These are phyloP conservation scores for Bibio marci DNA, from an alignment of 2,888 invertebrate genomes.

Conservation along the genomic window DNA sequence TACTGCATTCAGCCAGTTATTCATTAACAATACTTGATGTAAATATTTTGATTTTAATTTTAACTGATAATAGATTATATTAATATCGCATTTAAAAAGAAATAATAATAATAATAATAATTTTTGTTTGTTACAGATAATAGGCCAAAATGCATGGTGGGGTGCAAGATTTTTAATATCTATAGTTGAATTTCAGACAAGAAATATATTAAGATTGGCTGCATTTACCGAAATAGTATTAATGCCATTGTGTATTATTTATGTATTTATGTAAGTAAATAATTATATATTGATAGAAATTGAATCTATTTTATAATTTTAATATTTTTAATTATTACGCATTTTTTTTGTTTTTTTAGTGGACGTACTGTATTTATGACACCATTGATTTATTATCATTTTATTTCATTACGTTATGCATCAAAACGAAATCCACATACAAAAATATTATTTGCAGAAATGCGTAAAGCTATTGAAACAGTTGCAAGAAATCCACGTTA, in stretches of 20 bases:
- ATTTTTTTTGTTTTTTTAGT: conserved; percentile 35
- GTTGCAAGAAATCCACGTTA: conserved; percentile 48
- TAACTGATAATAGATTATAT: background rate
- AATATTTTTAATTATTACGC: conserved; percentile 3
- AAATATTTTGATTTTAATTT: conserved; percentile 21
- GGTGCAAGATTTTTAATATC: conserved; percentile 71
- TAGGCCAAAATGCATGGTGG: conserved; percentile 88
- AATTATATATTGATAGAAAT: conserved; percentile 3
- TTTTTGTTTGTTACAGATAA: conserved; percentile 38
- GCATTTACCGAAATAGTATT: conserved; percentile 88
- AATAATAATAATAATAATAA: background rate
- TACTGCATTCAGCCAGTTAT: conserved; percentile 86
- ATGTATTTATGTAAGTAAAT: conserved; percentile 72
- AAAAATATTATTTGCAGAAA: conserved; percentile 78
- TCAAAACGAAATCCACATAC: conserved; percentile 94
- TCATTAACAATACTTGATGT: conserved; percentile 79
- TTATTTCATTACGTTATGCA: conserved; percentile 77
- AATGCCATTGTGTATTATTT: conserved; percentile 63
- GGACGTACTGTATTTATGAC: conserved; percentile 80
- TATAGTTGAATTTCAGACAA: conserved; percentile 77
- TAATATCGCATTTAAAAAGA: background rate
- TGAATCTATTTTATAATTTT: conserved; percentile 6
- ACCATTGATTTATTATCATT: conserved; percentile 94
- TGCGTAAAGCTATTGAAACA: conserved; percentile 54
- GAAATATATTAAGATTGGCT: conserved; percentile 75